Evolutionary conservation across 2,797 vertebrate species (phyloP).

Genomic region (Melanogrammus aeglefinus): DNA sequence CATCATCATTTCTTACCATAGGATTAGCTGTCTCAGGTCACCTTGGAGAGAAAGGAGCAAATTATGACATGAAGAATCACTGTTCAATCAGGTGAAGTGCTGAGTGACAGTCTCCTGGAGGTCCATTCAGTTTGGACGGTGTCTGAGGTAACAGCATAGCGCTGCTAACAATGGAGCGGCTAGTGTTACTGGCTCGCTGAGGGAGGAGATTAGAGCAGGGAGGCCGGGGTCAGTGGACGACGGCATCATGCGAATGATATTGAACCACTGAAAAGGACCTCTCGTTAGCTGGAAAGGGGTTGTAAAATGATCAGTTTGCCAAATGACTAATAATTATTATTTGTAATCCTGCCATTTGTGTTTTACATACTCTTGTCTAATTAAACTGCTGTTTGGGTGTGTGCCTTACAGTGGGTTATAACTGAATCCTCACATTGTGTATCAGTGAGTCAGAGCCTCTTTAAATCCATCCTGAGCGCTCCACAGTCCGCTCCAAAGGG

Average conservation of each 20-base stretch:
- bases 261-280: slow-evolving; percentile 60
- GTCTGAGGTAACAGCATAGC: slow-evolving; percentile 61
- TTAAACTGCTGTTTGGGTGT: not conserved
- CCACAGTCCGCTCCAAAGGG: not conserved
- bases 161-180: slow-evolving; percentile 65
- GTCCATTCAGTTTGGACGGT: slow-evolving; percentile 39
- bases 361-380: not conserved
- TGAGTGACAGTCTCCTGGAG: slow-evolving; percentile 37
- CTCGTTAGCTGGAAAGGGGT: slow-evolving; percentile 37
- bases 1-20: slow-evolving; percentile 75
- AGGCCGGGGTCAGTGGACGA: slow-evolving; percentile 51
- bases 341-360: not conserved
- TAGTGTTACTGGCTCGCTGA: slow-evolving; percentile 74
- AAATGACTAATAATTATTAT: not conserved
- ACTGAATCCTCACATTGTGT: not conserved
- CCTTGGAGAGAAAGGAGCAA: slow-evolving; percentile 67
- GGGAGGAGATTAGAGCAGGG: slow-evolving; percentile 64
- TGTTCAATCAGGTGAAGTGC: slow-evolving; percentile 31
- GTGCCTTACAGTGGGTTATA: not conserved
- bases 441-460: not conserved
- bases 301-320: not conserved
- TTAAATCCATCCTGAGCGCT: not conserved
- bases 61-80: slow-evolving; percentile 60
- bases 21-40: slow-evolving; percentile 81
- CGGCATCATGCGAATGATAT: slow-evolving; percentile 62